Evolutionary conservation across 1,140 invertebrate species (phyloP).

Genomic region (Potamilus streckersoni): DNA sequence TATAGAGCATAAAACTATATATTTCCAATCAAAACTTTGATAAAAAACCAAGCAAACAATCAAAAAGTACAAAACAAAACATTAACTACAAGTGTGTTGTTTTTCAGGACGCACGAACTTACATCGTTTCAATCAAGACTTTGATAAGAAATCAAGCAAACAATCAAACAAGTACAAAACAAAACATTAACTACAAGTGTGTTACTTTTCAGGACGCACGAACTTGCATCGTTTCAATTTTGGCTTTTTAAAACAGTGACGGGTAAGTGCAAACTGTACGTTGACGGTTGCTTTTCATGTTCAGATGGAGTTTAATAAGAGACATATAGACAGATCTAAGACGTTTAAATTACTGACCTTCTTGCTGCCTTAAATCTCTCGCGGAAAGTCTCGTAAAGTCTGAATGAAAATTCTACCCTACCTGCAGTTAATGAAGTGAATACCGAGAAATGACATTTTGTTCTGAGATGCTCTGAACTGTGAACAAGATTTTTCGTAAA

Average conservation of each 20-base stretch:
- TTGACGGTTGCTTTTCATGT: background rate
- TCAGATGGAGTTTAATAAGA: background rate
- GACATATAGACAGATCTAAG: background rate
- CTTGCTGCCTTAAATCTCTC: background rate
- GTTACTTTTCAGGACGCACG: constrained; percentile 44
- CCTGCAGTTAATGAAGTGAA: background rate
- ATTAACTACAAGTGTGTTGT: background rate
- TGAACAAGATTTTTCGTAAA: too few species aligned
- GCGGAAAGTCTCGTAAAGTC: too few species aligned
- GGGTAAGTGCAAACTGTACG: constrained; percentile 26
- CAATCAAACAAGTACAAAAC: too few species aligned
- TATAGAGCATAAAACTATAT: too few species aligned
- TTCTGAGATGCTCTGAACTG: too few species aligned
- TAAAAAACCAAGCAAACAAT: background rate
- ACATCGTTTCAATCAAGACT: constrained; percentile 38
- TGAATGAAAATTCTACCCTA: too few species aligned
- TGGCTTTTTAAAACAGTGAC: constrained; percentile 57
- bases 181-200: background rate
- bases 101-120: constrained; percentile 48
- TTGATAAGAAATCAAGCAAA: background rate
- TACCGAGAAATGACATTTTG: background rate
- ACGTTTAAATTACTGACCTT: background rate
- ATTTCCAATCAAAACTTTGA: too few species aligned
- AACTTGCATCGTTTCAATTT: constrained; percentile 51
- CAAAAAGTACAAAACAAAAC: too few species aligned